Evolutionary conservation across 1,140 invertebrate species (phyloP).

Genomic region (Papilio machaon): DNA sequence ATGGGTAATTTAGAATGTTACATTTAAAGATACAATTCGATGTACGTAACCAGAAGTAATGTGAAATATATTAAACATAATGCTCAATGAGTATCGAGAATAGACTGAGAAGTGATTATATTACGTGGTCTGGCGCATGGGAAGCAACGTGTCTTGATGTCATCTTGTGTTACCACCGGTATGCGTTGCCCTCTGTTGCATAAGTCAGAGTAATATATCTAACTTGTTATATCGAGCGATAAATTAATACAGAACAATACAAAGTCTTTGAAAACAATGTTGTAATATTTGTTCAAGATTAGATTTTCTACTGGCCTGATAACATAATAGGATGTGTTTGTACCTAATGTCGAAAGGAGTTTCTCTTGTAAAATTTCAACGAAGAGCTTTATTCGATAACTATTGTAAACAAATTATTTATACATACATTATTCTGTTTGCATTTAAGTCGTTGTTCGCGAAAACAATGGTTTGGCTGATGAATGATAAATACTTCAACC

Average conservation of each 20-base stretch:
- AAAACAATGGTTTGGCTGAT: neutral
- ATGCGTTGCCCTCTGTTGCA: neutral
- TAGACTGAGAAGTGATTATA: slow-evolving; percentile 21
- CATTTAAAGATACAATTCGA: neutral
- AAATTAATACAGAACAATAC: neutral
- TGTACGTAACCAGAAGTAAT: slow-evolving; percentile 17
- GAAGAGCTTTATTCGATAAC: neutral
- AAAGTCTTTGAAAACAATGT: neutral
- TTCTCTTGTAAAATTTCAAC: neutral
- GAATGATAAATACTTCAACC: neutral
- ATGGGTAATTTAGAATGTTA: neutral
- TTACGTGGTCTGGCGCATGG: slow-evolving; percentile 24
- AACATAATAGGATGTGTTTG: neutral
- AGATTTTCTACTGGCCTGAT: neutral
- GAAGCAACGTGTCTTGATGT: slow-evolving; percentile 11
- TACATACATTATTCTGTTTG: neutral
- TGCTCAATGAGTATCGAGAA: slow-evolving; percentile 26
- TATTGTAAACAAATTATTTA: slow-evolving; percentile 2
- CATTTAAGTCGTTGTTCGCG: slow-evolving; percentile 16
- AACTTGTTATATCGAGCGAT: neutral
- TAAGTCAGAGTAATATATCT: neutral
- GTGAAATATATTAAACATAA: slow-evolving; percentile 19
- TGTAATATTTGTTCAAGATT: too few relatives aligned
- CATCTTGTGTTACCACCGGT: slow-evolving; percentile 9
- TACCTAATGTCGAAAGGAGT: neutral